Base-by-base conservation (phyloP, 1,140 invertebrate genomes). In the Pachyrhynchus sulphureomaculatus region DNA sequence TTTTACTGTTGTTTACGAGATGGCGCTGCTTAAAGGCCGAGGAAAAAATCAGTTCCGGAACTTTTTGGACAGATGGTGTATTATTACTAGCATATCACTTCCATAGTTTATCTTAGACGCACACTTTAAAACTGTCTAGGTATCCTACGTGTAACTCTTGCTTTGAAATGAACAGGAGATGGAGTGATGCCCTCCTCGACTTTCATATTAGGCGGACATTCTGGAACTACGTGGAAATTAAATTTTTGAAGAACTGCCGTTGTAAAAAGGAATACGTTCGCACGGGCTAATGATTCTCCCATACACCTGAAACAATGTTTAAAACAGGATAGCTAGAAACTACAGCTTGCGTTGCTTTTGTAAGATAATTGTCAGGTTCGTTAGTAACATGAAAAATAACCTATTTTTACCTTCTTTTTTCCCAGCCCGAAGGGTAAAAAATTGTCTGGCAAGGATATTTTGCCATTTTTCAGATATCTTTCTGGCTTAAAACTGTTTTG, bases 231-330 rank as follows among this genome's bases (percentile, higher is more conserved):
- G 1, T 79, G 72, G 70, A 93, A 85, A 3, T 82, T 83, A 60
- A 91, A 94, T 44, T 82, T 84, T 75, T 95, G 93, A 44, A 96
- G 74, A 18, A 95, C 75, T 0, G 85, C 82, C 1, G 90, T 84
- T 2, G 86, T 87, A 69, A 94, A 91, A 15, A 95, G 71, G 67
- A 96, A 96, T 9, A 96, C 81, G 68, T 94, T 95, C 58, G 89
- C 87, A 67, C 86, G 87, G 0, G 91, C 92, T 47, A 96, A 72
- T 15, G 85, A 79, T 78, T 95, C 92, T 8, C 93, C 93, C 70
- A 94, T 87, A 70, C 93, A 96, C 33, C 88, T 84, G 72, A 89
- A 87, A 60, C 34, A 34, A 32, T 17, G 4, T 5, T 10, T 33
- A 29, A 5, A n/a, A 3, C 6, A 44, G 17, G 8, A 20, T 20